phyloP scores from a whole-genome alignment of 2,797 vertebrate genomes.

The Semotilus atromaculatus region DNA sequence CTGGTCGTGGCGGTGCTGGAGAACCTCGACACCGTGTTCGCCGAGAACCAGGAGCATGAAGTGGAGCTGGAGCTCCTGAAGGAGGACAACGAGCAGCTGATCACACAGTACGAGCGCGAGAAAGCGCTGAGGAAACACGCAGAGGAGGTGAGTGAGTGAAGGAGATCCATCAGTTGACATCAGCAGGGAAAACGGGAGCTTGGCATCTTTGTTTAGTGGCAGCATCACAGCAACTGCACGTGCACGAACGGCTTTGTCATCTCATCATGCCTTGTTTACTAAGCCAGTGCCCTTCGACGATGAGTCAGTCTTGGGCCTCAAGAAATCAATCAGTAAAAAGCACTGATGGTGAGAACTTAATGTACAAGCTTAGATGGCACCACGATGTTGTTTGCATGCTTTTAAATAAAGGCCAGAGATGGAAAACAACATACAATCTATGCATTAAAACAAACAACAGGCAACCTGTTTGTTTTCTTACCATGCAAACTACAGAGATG shows the following conservation, averaged over 20 bases:
- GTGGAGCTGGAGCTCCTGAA: conserved; percentile 95
- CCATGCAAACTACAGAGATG: background rate
- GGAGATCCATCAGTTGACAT: background rate
- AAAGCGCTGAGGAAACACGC: conserved; percentile 92
- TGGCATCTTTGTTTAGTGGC: conserved; percentile 39
- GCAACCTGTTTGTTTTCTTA: background rate
- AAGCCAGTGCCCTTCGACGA: background rate
- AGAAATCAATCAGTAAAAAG: background rate
- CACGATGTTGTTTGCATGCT: background rate
- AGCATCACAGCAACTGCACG: conserved; percentile 36
- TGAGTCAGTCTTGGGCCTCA: background rate
- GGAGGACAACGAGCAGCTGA: conserved; percentile 97
- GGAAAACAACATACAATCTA: background rate
- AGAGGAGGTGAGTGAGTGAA: conserved; percentile 84
- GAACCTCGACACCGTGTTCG: conserved; percentile 93
- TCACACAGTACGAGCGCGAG: conserved; percentile 95
- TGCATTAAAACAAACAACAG: background rate
- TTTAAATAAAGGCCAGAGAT: background rate
- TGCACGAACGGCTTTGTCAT: conserved; percentile 29
- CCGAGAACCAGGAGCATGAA: conserved; percentile 93
- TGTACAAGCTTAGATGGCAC: background rate
- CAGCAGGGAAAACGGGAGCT: background rate
- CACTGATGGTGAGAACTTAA: background rate
- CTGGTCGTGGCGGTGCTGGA: conserved; percentile 93
- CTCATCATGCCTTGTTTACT: background rate